Percentiles rank a stretch among this genome's conserved stretches.
Evolutionary conservation across 2,113 vertebrate genomes (phyloP).

Genomic region (Neolamprologus caudopunctatus): DNA sequence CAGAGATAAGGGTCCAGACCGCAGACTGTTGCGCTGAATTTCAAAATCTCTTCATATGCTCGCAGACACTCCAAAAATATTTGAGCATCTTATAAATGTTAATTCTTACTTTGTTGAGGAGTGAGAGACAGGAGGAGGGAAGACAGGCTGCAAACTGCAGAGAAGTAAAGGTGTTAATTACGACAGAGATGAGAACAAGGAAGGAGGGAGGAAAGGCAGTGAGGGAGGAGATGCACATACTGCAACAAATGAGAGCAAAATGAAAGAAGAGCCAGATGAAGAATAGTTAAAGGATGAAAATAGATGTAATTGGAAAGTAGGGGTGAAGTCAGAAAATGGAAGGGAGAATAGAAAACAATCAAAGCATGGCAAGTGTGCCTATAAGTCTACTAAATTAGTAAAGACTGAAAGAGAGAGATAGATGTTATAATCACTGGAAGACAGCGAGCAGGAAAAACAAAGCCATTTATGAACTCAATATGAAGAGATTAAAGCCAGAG

Average conservation of each 20-base stretch:
- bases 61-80: slow-evolving; percentile 17
- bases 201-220: background rate
- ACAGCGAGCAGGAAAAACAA: background rate
- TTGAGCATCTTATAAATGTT: slow-evolving; percentile 17
- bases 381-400: slow-evolving; percentile 10
- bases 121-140: background rate
- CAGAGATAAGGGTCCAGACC: slow-evolving; percentile 22
- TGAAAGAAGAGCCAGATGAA: slow-evolving; percentile 5
- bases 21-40: slow-evolving; percentile 13
- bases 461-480: background rate
- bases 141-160: background rate
- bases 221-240: background rate
- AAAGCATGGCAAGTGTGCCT: background rate
- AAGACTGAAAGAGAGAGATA: background rate
- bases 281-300: slow-evolving; percentile 18
- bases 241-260: slow-evolving; percentile 12
- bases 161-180: slow-evolving; percentile 30
- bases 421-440: background rate
- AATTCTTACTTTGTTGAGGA: slow-evolving; percentile 13
- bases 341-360: slow-evolving; percentile 7
- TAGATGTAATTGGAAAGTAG: slow-evolving; percentile 16
- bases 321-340: background rate
- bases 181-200: background rate
- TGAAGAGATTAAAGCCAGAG: background rate
- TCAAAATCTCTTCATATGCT: background rate